phyloP scores from a whole-genome alignment of 2,888 invertebrate species.

The Eustalomyia histrio region DNA sequence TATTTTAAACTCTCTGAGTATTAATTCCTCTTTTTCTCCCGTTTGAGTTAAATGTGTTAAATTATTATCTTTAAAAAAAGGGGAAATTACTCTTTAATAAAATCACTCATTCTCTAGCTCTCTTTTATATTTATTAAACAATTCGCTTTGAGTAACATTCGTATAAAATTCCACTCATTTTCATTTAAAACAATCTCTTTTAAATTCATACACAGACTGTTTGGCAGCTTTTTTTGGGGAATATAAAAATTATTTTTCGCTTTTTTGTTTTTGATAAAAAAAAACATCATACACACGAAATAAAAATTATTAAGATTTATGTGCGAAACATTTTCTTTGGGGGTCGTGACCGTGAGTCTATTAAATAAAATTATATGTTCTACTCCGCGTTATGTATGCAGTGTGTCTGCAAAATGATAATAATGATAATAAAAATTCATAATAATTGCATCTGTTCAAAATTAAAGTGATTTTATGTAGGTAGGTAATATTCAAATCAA shows the following conservation, averaged over 20 bases:
- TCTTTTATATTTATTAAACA: neutral
- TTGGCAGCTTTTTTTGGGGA: slow-evolving; percentile 64
- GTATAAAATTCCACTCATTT: slow-evolving; percentile 16
- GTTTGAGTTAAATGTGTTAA: neutral
- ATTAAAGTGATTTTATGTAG: neutral
- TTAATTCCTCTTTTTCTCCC: no score
- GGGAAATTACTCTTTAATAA: slow-evolving; percentile 49
- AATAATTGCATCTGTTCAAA: slow-evolving; percentile 3
- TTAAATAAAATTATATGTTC: slow-evolving; percentile 55
- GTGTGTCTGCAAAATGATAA: slow-evolving; percentile 27
- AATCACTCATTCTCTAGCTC: neutral
- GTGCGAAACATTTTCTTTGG: slow-evolving; percentile 74
- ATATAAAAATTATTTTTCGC: slow-evolving; percentile 41
- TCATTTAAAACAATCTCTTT: slow-evolving; percentile 5
- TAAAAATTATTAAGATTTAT: slow-evolving; percentile 75
- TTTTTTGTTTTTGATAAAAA: slow-evolving; percentile 17
- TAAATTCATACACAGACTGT: slow-evolving; percentile 65
- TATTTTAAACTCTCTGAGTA: neutral
- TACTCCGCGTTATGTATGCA: slow-evolving; percentile 29
- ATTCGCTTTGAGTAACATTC: slow-evolving; percentile 51
- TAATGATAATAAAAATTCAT: neutral
- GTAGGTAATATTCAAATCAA: neutral
- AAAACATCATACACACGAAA: slow-evolving; percentile 60
- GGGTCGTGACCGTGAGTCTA: slow-evolving; percentile 65
- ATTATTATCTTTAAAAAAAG: neutral